Base-by-base conservation (phyloP, 1,140 invertebrate genomes). In the Eubasilissa regina region DNA sequence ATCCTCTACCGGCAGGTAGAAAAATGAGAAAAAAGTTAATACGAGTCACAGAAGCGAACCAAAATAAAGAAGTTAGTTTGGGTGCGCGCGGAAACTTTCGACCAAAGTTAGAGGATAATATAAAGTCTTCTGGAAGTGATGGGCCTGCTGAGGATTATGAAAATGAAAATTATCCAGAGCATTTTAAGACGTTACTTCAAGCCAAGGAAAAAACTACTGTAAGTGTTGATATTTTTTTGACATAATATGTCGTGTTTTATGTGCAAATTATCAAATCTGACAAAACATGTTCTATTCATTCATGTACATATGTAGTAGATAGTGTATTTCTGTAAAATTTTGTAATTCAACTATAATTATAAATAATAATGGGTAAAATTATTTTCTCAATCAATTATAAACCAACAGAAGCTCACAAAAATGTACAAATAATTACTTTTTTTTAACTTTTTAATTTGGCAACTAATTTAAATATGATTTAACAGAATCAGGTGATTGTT, bases 141-240 rank as follows among this genome's bases (percentile, higher is more conserved):
- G 68, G 19, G 21, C 12, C 66, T 6, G 58, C 11, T 44, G 81
- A 83, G 17, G 76, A 80, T 48, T 75, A 78, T 35, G 81, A 83
- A 25, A 80, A 80, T 64, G 81, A 80, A 76, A 83, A 83, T 62
- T 83, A 83, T 79, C 81, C 81, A 11, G 81, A 83, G 17, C 79
- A 83, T 78, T 83, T 83, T 62, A 83, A 83, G 62, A 47, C 48
- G 43, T 19, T 83, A 11, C 51, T 83, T 15, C 72, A 72, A 62
- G 68, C 81, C 11, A 83, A 83, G 72, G 77, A 79, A 72, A 82
- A 79, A 15, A 47, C 55, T 48, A 47, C 64, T 10, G 78, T 82
- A 62, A 78, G 75, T 66, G 9, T 6, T 35, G 1, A 35, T 35
- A 35, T 35, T 35, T 35, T 35, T 35, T 35, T 35, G 25, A 35